phyloP scores from a whole-genome alignment of 2,888 invertebrate genomes.

The Crossocerus cetratus region DNA sequence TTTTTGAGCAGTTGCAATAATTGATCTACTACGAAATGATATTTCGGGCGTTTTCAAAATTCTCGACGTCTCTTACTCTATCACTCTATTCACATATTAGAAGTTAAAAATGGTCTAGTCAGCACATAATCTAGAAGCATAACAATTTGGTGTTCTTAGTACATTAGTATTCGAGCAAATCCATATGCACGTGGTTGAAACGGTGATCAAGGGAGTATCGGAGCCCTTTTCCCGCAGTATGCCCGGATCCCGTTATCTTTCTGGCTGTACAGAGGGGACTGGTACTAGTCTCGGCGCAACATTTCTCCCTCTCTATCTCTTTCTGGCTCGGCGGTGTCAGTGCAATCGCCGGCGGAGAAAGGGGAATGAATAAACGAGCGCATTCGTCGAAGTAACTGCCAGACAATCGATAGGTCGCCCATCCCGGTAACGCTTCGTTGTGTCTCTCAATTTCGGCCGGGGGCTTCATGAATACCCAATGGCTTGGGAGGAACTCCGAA shows the following conservation, averaged over 20 bases:
- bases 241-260: slow-evolving; percentile 6
- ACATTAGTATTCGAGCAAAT: no score
- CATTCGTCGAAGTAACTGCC: slow-evolving; percentile 69
- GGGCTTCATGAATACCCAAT: slow-evolving; percentile 70
- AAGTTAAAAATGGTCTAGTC: no score
- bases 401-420: slow-evolving; percentile 72
- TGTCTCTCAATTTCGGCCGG: slow-evolving; percentile 72
- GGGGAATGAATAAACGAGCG: slow-evolving; percentile 62
- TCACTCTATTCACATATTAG: no score
- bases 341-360: slow-evolving; percentile 27
- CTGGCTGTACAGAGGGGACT: slow-evolving; percentile 13
- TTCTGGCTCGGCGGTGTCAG: slow-evolving; percentile 7
- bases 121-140: no score
- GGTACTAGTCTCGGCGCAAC: slow-evolving; percentile 28
- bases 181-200: no score
- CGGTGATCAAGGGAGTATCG: no score
- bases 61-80: no score
- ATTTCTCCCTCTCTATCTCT: slow-evolving; percentile 39
- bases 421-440: slow-evolving; percentile 66
- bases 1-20: no score
- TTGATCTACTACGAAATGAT: no score
- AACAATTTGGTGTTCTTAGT: no score
- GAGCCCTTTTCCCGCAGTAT: not conserved
- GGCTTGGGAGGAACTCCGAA: slow-evolving; percentile 65
- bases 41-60: no score